Evolutionary conservation across 2,797 vertebrate species (phyloP), one percentile per base, ranked within the genome.

Genomic region (Silurus aristotelis): DNA sequence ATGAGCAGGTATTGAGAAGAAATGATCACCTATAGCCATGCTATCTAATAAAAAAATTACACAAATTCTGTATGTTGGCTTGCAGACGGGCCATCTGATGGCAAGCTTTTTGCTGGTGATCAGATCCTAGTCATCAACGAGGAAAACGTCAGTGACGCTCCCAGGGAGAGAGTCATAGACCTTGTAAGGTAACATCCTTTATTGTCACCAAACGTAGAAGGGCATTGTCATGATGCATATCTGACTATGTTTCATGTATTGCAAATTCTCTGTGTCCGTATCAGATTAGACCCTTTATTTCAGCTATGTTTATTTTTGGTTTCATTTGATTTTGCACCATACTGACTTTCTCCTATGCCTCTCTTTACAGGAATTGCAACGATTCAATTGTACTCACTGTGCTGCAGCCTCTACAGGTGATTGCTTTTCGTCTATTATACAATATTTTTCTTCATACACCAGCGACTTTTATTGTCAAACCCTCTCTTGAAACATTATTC

Each of bases 161-260:
- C 97, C 92, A 95, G 97, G 91, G 97, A 98, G 96, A 98, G 97
- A 96, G 96, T 98, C 96, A 98, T 98, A 94, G 97, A 99, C 94
- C 97, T 99, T 92, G 94, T 99, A 96, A 98, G 97, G 97, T 99
- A 97, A 97, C 93, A 95, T 95, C 95, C 94, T 96, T 96, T 95
- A 96, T 93, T 96, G 93, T 95, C 94, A 95, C 95, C 91, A 93
- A 93, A 92, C 92, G 91, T 92, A 89, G 91, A 92, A 91, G 67
- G 83, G 87, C 70, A 72, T 79, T 87, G 64, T 83, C 80, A 85
- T 73, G 60, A 89, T 72, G 72, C 83, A 82, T 87, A 83, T 82
- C 83, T 85, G 76, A 75, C 38, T 64, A 68, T 87, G 72, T 60
- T 87, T 88, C 38, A 81, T 86, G 43, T 87, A 80, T 83, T 87